These are phyloP conservation scores for Chiridota heheva DNA, from an alignment of 35 echinoderm and acorn worm species.

Conservation along the genomic window DNA sequence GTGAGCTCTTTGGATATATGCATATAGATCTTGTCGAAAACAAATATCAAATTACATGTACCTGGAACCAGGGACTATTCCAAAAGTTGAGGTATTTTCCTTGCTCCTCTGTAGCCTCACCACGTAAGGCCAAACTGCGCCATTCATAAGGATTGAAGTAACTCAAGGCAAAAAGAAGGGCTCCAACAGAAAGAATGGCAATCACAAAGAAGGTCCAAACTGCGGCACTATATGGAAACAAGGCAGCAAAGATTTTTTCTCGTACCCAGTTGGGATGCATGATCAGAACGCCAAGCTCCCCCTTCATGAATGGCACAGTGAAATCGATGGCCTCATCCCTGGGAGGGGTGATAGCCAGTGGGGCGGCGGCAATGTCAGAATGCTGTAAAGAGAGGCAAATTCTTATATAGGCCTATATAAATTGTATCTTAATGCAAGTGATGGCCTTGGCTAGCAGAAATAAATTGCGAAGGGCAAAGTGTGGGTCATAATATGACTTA, in stretches of 20 bases:
- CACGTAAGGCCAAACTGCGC: constrained; percentile 38
- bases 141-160: constrained; percentile 72
- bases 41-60: neutral
- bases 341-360: constrained; percentile 67
- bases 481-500: too few relatives aligned
- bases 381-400: constrained; percentile 49
- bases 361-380: constrained; percentile 85
- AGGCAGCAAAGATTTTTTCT: constrained; percentile 72
- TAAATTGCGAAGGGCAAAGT: too few relatives aligned
- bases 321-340: constrained; percentile 70
- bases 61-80: constrained; percentile 78
- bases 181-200: constrained; percentile 57
- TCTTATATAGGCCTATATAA: too few relatives aligned
- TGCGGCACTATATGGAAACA: constrained; percentile 75
- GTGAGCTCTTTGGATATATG: too few relatives aligned
- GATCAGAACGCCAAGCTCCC: constrained; percentile 67
- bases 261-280: constrained; percentile 77
- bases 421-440: too few relatives aligned
- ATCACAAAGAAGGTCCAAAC: constrained; percentile 70
- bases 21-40: too few relatives aligned
- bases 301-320: constrained; percentile 74
- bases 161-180: constrained; percentile 51
- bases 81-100: constrained; percentile 69
- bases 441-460: too few relatives aligned
- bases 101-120: constrained; percentile 58